Evolutionary conservation across 2,888 invertebrate species (phyloP), one percentile per base, ranked within the genome.

Genomic region (Timema cristinae): DNA sequence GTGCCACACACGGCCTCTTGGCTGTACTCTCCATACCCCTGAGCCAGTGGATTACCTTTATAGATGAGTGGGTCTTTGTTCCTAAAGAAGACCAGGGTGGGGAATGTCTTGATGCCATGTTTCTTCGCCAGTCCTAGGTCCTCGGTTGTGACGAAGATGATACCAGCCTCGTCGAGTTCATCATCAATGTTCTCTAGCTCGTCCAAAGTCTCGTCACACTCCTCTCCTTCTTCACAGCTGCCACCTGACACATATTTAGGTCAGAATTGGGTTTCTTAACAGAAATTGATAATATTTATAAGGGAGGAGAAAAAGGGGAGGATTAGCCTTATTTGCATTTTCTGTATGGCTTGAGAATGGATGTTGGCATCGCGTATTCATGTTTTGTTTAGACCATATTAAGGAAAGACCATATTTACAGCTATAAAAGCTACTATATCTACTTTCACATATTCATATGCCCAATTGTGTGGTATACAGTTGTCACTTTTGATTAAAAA

Each of bases 101-200:
- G 96, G 85, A 93, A 93, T 73, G 84, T 87, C 81, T 92, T 95
- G 78, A 96, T 91, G 75, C 91, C 91, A 78, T 93, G 89, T 81
- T 94, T 93, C 83, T 92, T 93, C 9, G 95, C 95, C 71, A 94
- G 83, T 2, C 81, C 80, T 7, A 87, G 85, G 79, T 97, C 96
- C 83, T 95, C 95, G 13, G 96, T 96, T 54, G 95, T 95, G 0
- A 96, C 95, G 80, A 96, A 95, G 75, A 95, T 92, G 77, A 96
- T 96, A 70, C 96, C 96, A 72, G 92, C 92, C 83, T 95, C 95
- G 80, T 96, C 95, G 1, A 95, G 84, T 80, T 96, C 96, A 80
- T 96, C 96, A 77, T 96, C 96, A 77, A 96, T 95, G 79, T 94
- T 94, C 81, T 95, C 95, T 73, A 96, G 83, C 79, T 94, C 94